Base-by-base conservation (phyloP, 2,113 vertebrate species). In the Suricata suricatta region DNA sequence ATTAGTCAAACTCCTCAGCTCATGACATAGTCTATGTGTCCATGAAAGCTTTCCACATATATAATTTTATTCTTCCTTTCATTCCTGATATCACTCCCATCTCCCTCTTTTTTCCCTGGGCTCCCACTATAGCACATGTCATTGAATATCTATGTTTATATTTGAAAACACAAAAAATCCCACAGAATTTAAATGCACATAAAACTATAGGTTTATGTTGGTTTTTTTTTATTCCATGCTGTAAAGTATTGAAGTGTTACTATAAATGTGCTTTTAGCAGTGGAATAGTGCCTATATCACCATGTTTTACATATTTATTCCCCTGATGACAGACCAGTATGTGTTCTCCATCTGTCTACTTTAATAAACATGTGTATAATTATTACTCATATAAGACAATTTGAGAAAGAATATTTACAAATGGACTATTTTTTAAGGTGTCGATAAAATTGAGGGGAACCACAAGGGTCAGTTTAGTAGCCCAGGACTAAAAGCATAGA, bases 201-300 rank as follows among this genome's bases (percentile, higher is more conserved):
- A 89, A 89, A 88, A 63, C 33, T 71, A 57, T 0, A 44, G 2
- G 16, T 63, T 72, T 96, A n/a, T 50, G 27, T 12, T 68, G 11
- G 44, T 74, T 74, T 69, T 95, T 94, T 94, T 74, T 95, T 83
- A 74, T 96, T 84, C 3, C 60, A 29, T 5, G n/a, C 25, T 79
- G 13, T 80, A 85, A 96, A 15, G 4, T 66, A 72, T 6, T 79
- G 23, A 4, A 88, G 86, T 60, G 27, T 82, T 90, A 23, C 63
- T 90, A 44, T 95, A 83, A 97, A 92, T 96, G 50, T 27, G 71
- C 81, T 93, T 91, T 66, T 86, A 81, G 21, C 2, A 47, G 33
- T 97, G 17, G 25, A 95, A 90, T 27, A 68, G 2, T 60, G 50
- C 29, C 25, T 21, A 41, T 23, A 74, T 25, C 33, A 69, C 14